Conservation (phyloP, 2,888 invertebrate genomes). For the Automeris io region DNA sequence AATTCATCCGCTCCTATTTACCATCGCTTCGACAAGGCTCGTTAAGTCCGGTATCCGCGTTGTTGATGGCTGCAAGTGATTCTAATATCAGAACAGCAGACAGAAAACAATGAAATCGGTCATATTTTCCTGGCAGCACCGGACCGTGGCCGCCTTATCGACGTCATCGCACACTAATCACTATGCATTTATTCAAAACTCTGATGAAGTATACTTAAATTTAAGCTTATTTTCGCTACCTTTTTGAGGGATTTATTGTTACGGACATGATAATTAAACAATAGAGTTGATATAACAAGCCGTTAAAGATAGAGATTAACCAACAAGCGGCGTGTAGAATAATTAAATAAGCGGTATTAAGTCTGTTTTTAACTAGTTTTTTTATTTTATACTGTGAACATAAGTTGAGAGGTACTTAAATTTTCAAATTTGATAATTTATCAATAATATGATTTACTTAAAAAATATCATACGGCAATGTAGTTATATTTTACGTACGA, state of each 20-base stretch:
- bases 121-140: slow-evolving; percentile 73
- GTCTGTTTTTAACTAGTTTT: background rate
- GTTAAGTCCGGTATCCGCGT: slow-evolving; percentile 70
- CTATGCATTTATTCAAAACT: slow-evolving; percentile 59
- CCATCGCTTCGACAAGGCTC: slow-evolving; percentile 73
- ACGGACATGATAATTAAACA: slow-evolving; percentile 20
- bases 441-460: too few species aligned
- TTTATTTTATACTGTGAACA: too few species aligned
- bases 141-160: slow-evolving; percentile 68
- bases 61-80: slow-evolving; percentile 74
- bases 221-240: slow-evolving; percentile 58
- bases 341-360: slow-evolving; percentile 16
- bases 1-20: slow-evolving; percentile 69
- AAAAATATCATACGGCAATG: too few species aligned
- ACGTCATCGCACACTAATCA: slow-evolving; percentile 65
- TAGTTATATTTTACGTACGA: too few species aligned
- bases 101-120: slow-evolving; percentile 74
- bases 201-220: slow-evolving; percentile 59
- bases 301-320: slow-evolving; percentile 7
- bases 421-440: too few species aligned
- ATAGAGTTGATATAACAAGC: slow-evolving; percentile 11
- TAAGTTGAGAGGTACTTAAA: too few species aligned
- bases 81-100: slow-evolving; percentile 63
- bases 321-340: slow-evolving; percentile 1
- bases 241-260: slow-evolving; percentile 47